These are phyloP conservation scores for Lagria hirta DNA, from an alignment of 2,888 invertebrate genomes.

Conservation along the genomic window DNA sequence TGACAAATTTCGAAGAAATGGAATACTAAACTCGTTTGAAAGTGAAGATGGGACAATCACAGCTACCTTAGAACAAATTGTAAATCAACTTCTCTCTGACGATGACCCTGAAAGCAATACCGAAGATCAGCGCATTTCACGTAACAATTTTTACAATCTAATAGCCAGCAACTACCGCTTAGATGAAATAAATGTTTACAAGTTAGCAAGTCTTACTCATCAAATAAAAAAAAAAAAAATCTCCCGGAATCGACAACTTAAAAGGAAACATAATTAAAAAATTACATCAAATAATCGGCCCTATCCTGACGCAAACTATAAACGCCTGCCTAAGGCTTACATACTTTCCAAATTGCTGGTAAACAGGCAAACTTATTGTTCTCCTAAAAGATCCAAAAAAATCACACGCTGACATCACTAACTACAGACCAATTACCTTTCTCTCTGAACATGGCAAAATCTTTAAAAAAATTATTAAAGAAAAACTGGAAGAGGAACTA, in stretches of 20 bases:
- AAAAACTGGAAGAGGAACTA: too few species aligned
- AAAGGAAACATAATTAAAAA: not conserved
- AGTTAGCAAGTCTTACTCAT: not conserved
- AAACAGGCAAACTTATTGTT: constrained; percentile 1
- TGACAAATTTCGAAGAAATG: not conserved
- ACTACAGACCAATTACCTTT: constrained; percentile 6
- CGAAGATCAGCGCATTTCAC: not conserved
- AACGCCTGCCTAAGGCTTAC: not conserved
- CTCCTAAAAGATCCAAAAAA: not conserved
- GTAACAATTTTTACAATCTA: not conserved
- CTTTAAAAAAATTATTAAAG: constrained; percentile 1
- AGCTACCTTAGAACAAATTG: too few species aligned
- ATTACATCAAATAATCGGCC: not conserved
- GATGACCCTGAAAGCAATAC: not conserved
- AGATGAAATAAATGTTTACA: not conserved
- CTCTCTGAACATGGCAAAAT: constrained; percentile 4
- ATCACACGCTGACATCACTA: not conserved
- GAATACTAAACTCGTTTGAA: not conserved
- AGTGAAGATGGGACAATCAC: not conserved
- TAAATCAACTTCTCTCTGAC: constrained; percentile 2
- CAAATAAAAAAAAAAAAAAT: not conserved
- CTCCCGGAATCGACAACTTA: constrained; percentile 2
- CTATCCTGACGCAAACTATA: constrained; percentile 1
- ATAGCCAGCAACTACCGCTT: not conserved
- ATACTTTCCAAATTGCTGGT: constrained; percentile 7